Evolutionary conservation across 2,797 vertebrate genomes (phyloP).

Genomic region (Gobio occitaniae): DNA sequence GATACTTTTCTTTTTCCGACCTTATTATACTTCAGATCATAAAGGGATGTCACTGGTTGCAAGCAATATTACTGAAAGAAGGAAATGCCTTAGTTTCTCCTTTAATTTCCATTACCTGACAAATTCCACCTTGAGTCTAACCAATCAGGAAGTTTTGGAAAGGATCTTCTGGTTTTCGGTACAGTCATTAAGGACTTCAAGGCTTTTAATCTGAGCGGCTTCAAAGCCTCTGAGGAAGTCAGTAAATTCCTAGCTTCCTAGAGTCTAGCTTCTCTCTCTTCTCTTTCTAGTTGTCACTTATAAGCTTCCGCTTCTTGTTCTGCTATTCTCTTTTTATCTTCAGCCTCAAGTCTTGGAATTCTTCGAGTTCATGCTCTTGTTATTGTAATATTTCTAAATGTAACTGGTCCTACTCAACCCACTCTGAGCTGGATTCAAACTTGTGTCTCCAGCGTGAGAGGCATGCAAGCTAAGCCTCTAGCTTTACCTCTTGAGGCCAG

Average conservation of each 20-base stretch:
- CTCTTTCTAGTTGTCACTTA: background rate
- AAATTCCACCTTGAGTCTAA: background rate
- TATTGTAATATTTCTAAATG: too few relatives aligned
- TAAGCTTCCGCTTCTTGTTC: background rate
- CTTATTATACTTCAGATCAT: background rate
- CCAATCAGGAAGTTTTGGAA: conserved; percentile 16
- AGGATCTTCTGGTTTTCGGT: background rate
- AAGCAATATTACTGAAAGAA: background rate
- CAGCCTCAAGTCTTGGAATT: background rate
- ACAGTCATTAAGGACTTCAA: background rate
- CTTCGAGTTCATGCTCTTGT: too few relatives aligned
- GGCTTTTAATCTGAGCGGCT: background rate
- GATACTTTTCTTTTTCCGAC: background rate
- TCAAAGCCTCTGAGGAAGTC: background rate
- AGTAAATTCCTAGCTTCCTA: background rate
- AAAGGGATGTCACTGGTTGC: background rate
- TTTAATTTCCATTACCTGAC: background rate
- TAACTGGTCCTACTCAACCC: too few relatives aligned
- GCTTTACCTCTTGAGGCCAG: background rate
- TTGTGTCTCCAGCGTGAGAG: too few relatives aligned
- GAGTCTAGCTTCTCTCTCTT: conserved; percentile 11
- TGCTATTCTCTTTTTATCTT: background rate
- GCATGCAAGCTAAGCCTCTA: too few relatives aligned
- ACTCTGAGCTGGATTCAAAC: too few relatives aligned
- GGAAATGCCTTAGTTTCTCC: background rate